Evolutionary conservation across 2,797 vertebrate species (phyloP).

Genomic region (Crotalus adamanteus): DNA sequence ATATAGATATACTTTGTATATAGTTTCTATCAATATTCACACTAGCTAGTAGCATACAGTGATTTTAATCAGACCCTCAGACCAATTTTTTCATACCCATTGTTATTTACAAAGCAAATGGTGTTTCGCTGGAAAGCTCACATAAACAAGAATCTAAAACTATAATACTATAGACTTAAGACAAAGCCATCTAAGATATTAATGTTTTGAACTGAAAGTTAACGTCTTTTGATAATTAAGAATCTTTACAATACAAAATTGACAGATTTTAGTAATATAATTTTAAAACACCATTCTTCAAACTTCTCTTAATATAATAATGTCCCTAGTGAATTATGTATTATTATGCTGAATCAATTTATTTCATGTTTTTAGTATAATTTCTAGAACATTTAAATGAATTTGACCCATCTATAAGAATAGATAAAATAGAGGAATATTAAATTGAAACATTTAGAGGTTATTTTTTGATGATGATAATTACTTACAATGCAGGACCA

Average conservation of each 20-base stretch:
- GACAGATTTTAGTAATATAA: not conserved
- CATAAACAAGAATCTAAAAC: not conserved
- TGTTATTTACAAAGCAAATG: not conserved
- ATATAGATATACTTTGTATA: not conserved
- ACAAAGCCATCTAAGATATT: not conserved
- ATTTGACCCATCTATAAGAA: not conserved
- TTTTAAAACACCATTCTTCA: slow-evolving; percentile 8
- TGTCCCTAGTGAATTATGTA: not conserved
- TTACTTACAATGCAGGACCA: not conserved
- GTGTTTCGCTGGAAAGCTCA: not conserved
- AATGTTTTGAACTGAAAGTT: slow-evolving; percentile 9
- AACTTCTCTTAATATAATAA: not conserved
- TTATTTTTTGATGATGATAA: not conserved
- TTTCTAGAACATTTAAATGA: not conserved
- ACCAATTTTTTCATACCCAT: not conserved
- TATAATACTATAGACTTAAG: not conserved
- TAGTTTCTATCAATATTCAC: not conserved
- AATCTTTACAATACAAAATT: not conserved
- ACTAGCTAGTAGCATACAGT: not conserved
- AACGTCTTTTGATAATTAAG: not conserved
- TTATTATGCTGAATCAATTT: slow-evolving; percentile 8
- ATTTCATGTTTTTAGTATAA: not conserved
- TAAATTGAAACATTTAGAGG: not conserved
- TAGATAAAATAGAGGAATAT: not conserved
- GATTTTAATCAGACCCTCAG: not conserved